Evolutionary conservation across 1,140 invertebrate genomes (phyloP).

Genomic region (Drosophila pseudoananassae): DNA sequence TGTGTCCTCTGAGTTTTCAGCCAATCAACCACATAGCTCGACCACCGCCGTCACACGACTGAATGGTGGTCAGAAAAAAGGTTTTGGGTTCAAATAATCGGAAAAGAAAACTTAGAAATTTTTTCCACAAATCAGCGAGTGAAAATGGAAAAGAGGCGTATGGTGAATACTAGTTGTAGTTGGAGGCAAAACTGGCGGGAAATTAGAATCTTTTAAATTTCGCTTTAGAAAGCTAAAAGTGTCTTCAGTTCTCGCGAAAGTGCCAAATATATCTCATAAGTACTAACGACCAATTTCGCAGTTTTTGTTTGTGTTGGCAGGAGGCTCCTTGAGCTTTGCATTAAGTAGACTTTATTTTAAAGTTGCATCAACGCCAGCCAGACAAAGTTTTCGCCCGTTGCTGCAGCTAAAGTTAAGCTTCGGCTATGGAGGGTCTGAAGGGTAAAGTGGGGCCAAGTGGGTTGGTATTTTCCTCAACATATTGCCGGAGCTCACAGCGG

Average conservation of each 20-base stretch:
- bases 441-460: background rate
- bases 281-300: slow-evolving; percentile 46
- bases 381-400: slow-evolving; percentile 58
- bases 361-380: slow-evolving; percentile 62
- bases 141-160: slow-evolving; percentile 29
- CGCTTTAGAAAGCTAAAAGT: slow-evolving; percentile 11
- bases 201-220: background rate
- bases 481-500: slow-evolving; percentile 64
- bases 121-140: slow-evolving; percentile 28
- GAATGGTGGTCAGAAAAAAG: slow-evolving; percentile 27
- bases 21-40: slow-evolving; percentile 48
- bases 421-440: background rate
- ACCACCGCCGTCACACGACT: slow-evolving; percentile 60
- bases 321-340: slow-evolving; percentile 59
- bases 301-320: slow-evolving; percentile 41
- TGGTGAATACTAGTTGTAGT: slow-evolving; percentile 37
- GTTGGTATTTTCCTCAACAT: slow-evolving; percentile 41
- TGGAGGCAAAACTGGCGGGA: slow-evolving; percentile 9
- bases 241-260: slow-evolving; percentile 23
- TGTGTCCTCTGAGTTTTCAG: slow-evolving; percentile 15
- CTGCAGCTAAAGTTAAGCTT: slow-evolving; percentile 26
- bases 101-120: slow-evolving; percentile 79
- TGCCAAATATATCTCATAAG: slow-evolving; percentile 45
- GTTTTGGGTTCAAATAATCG: slow-evolving; percentile 63
- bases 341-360: slow-evolving; percentile 70